A percentile compares a stretch with the other conserved stretches of the same genome.
Evolutionary conservation across 2,113 vertebrate genomes (phyloP).

Genomic region (Sinocyclocheilus rhinocerous): DNA sequence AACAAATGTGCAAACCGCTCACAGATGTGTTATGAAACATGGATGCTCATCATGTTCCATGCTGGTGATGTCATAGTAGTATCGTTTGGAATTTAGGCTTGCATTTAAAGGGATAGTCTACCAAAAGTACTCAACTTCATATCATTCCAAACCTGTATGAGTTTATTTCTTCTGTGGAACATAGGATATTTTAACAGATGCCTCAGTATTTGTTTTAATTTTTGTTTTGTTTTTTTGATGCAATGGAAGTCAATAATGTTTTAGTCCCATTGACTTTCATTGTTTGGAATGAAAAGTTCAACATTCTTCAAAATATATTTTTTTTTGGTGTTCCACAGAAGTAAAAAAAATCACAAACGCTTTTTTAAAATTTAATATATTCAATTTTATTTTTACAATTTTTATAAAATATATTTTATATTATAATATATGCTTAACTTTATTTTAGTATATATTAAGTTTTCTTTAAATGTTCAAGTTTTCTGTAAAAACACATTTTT

Average conservation of each 20-base stretch:
- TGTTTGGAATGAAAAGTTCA: background rate
- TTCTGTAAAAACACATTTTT: too few relatives aligned
- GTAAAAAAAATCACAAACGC: too few relatives aligned
- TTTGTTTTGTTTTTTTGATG: background rate
- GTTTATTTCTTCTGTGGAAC: background rate
- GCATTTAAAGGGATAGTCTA: background rate
- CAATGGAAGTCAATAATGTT: background rate
- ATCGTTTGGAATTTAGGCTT: background rate
- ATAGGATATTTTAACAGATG: background rate
- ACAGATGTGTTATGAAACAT: slow-evolving; percentile 46
- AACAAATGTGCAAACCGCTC: slow-evolving; percentile 12
- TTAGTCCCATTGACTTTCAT: background rate
- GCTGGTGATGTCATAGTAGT: background rate
- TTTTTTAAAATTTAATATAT: too few relatives aligned
- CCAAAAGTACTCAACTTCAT: background rate
- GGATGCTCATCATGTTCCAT: slow-evolving; percentile 1
- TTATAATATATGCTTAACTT: too few relatives aligned
- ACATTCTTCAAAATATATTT: background rate
- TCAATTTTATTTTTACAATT: too few relatives aligned
- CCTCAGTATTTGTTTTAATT: background rate
- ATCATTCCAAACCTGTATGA: background rate
- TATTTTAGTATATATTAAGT: too few relatives aligned
- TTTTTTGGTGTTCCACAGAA: too few relatives aligned
- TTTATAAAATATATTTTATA: too few relatives aligned
- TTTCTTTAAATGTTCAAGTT: too few relatives aligned